Percentiles rank a stretch among this genome's conserved stretches.
Evolutionary conservation across 1,140 invertebrate species (phyloP).

Genomic region (Drosophila pseudoobscura): DNA sequence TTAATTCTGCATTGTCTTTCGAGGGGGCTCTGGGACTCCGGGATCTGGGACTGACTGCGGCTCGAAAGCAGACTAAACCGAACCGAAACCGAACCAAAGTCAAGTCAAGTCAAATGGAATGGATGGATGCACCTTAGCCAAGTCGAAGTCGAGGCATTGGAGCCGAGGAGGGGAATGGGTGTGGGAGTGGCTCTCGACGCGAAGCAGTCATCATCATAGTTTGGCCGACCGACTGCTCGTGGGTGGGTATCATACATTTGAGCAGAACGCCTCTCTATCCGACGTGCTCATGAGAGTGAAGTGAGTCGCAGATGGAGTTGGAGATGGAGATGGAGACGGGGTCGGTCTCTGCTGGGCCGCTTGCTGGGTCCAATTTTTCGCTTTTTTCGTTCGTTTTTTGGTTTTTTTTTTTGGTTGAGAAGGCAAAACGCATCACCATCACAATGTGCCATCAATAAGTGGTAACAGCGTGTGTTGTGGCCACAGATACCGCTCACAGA

Average conservation of each 20-base stretch:
- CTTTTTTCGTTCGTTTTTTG: slow-evolving; percentile 6
- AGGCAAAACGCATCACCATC: slow-evolving; percentile 74
- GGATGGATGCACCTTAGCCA: slow-evolving; percentile 64
- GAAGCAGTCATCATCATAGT: slow-evolving; percentile 77
- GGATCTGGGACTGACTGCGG: background rate
- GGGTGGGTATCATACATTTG: slow-evolving; percentile 83
- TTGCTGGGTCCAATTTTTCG: slow-evolving; percentile 36
- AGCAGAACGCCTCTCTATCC: slow-evolving; percentile 80
- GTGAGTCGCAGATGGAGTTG: slow-evolving; percentile 14
- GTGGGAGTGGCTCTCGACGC: slow-evolving; percentile 38
- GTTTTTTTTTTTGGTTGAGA: slow-evolving; percentile 8
- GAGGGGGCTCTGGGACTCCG: slow-evolving; percentile 7
- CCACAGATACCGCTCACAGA: slow-evolving; percentile 15
- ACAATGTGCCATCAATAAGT: slow-evolving; percentile 81
- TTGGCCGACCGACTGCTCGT: slow-evolving; percentile 66
- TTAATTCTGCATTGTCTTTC: slow-evolving; percentile 81
- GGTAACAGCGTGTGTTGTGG: slow-evolving; percentile 78
- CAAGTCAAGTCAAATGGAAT: slow-evolving; percentile 20
- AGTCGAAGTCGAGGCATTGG: background rate
- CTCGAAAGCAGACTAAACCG: slow-evolving; percentile 29
- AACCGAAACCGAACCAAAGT: slow-evolving; percentile 37
- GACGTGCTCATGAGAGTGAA: slow-evolving; percentile 62
- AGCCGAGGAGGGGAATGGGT: slow-evolving; percentile 10
- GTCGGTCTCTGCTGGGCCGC: slow-evolving; percentile 24
- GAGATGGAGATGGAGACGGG: background rate